A percentile compares a stretch with the other conserved stretches of the same genome.
Evolutionary conservation across 2,888 invertebrate genomes (phyloP).

Genomic region (Anagyrus pseudococci): DNA sequence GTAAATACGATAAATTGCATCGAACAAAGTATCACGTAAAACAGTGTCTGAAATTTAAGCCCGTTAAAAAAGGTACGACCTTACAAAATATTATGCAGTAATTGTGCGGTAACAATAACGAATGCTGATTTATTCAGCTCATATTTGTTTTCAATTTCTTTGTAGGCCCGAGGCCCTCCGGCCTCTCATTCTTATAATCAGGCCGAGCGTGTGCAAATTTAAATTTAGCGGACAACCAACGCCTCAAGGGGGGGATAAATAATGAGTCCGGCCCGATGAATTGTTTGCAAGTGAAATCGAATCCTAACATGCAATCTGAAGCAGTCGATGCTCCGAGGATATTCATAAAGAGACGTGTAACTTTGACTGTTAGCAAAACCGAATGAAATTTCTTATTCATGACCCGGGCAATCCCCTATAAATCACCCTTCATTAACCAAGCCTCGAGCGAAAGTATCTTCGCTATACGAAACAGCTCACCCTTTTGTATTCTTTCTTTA

Average conservation of each 20-base stretch:
- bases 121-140: not conserved
- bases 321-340: conserved; percentile 13
- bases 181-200: conserved; percentile 19
- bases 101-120: no score
- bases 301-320: conserved; percentile 30
- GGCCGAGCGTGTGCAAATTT: conserved; percentile 15
- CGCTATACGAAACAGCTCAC: conserved; percentile 13
- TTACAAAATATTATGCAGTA: no score
- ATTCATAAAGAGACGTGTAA: conserved; percentile 22
- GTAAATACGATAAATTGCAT: no score
- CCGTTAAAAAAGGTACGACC: no score
- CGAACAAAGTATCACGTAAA: no score
- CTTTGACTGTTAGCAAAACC: conserved; percentile 19
- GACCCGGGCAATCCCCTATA: conserved; percentile 40
- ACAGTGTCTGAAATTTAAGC: no score
- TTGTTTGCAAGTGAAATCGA: conserved; percentile 39
- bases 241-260: conserved; percentile 15
- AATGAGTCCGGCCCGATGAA: conserved; percentile 31
- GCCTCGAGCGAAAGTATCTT: conserved; percentile 44
- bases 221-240: conserved; percentile 16
- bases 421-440: conserved; percentile 41
- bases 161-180: not conserved
- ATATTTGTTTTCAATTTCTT: not conserved
- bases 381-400: conserved; percentile 43
- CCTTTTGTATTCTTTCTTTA: conserved; percentile 14